Conservation (phyloP, 2,797 vertebrate species). For the Urosaurus nigricauda region DNA sequence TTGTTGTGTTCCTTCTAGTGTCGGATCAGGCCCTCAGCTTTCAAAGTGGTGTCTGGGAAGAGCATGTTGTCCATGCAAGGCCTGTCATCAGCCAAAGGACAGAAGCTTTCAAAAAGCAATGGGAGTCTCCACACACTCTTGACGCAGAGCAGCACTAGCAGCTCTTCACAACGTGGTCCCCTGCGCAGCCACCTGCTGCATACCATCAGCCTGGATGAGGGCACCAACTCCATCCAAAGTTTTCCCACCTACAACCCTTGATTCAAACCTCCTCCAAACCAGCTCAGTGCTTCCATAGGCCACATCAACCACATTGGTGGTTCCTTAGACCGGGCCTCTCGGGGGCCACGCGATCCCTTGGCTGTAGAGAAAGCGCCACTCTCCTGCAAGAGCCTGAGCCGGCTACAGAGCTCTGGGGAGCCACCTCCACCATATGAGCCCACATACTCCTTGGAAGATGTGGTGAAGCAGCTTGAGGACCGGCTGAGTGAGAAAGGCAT, state of each 20-base stretch:
- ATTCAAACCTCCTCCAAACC: slow-evolving; percentile 86
- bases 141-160: slow-evolving; percentile 78
- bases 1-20: slow-evolving; percentile 79
- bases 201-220: slow-evolving; percentile 86
- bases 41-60: slow-evolving; percentile 91
- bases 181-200: slow-evolving; percentile 78
- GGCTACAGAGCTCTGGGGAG: slow-evolving; percentile 85
- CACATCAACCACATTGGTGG: slow-evolving; percentile 97
- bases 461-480: slow-evolving; percentile 91
- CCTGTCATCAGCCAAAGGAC: slow-evolving; percentile 88
- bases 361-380: slow-evolving; percentile 80
- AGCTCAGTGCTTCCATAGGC: slow-evolving; percentile 96
- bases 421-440: slow-evolving; percentile 92
- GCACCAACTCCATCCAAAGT: slow-evolving; percentile 91
- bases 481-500: slow-evolving; percentile 91
- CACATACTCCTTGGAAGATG: slow-evolving; percentile 90
- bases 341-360: slow-evolving; percentile 77
- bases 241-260: slow-evolving; percentile 89
- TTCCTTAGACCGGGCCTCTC: slow-evolving; percentile 87
- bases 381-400: slow-evolving; percentile 88
- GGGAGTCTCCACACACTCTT: slow-evolving; percentile 89
- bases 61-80: slow-evolving; percentile 96
- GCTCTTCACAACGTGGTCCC: slow-evolving; percentile 55
- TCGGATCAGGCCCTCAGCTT: slow-evolving; percentile 91
- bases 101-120: slow-evolving; percentile 90